phyloP scores from a whole-genome alignment of 2,888 invertebrate genomes.

The Adelphocoris suturalis region DNA sequence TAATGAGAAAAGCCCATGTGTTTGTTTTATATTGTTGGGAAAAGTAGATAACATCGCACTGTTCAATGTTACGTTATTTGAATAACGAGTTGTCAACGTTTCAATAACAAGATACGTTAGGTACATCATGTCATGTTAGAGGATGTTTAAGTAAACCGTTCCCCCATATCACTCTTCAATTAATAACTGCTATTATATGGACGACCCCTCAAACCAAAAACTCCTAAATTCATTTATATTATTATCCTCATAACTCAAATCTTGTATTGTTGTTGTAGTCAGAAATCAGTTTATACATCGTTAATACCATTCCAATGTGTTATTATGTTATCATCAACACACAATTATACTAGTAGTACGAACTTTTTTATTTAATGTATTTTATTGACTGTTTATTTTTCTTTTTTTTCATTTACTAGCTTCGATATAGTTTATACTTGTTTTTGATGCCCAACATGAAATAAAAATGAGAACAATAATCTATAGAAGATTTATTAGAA shows the following conservation, averaged over 20 bases:
- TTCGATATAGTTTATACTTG: background rate
- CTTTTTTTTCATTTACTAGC: background rate
- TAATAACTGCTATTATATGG: too few species aligned
- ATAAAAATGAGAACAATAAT: conserved; percentile 64
- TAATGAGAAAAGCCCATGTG: too few species aligned
- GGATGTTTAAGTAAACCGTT: too few species aligned
- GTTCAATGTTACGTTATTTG: too few species aligned
- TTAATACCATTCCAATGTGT: background rate
- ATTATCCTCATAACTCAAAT: background rate
- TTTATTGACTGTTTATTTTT: background rate
- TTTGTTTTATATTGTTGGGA: too few species aligned
- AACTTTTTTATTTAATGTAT: too few species aligned
- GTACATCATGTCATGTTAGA: too few species aligned
- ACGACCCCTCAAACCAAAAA: background rate
- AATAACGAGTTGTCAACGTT: too few species aligned
- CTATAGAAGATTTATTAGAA: conserved; percentile 44
- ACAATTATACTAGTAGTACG: background rate
- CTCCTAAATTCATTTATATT: background rate
- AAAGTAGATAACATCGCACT: too few species aligned
- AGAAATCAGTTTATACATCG: background rate
- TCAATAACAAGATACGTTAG: too few species aligned
- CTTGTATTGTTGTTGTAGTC: conserved; percentile 37
- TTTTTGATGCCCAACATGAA: background rate
- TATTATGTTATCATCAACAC: background rate
- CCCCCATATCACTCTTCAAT: too few species aligned